Base-by-base conservation (phyloP, 2,888 invertebrate species). In the Athetis lepigone region DNA sequence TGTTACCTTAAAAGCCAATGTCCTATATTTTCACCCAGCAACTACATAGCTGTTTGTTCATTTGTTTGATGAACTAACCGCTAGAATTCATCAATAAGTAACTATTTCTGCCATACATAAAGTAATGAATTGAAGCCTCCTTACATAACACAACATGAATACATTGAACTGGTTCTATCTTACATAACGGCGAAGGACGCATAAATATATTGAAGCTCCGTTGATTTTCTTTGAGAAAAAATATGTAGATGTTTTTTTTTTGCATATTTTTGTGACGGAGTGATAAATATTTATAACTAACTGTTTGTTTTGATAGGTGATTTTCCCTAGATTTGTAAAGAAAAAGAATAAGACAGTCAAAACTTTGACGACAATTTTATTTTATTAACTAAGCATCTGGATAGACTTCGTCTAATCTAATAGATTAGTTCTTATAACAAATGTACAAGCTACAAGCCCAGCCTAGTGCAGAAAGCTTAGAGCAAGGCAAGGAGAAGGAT, bases 81-180 rank as follows among this genome's bases (percentile, higher is more conserved):
- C 4, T 33, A n/a, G 36, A 64, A 51, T 33, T 42, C 23, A 36
- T 39, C 25, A 36, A 16, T 25, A 7, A 25, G 19, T 42, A 27
- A 64, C 18, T 49, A 55, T 51, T 51, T 21, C 36, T 36, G 27
- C 11, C 1, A 33, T 43, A 60, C 40, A 25, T 37, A 7, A n/a
- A 43, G 45, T 29, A 62, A 65, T 49, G 45, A 49, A 33, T 33
- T 49, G 36, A 23, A 52, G 37, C 50, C 18, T 55, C 46, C 50
- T 75, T 65, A 76, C 42, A 47, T 63, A 67, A 76, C 25, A 59
- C 11, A 43, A 59, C 11, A 40, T 43, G 59, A 59, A 62, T 45
- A 47, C 37, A 40, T 42, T 68, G 57, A 58, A 51, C 25, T 43
- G 25, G 51, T 46, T 57, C 19, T 33, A 16, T 58, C 36, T 73